A percentile compares a stretch with the other conserved stretches of the same genome.
phyloP scores from a whole-genome alignment of 1,140 invertebrate genomes.

The Anastrepha obliqua region DNA sequence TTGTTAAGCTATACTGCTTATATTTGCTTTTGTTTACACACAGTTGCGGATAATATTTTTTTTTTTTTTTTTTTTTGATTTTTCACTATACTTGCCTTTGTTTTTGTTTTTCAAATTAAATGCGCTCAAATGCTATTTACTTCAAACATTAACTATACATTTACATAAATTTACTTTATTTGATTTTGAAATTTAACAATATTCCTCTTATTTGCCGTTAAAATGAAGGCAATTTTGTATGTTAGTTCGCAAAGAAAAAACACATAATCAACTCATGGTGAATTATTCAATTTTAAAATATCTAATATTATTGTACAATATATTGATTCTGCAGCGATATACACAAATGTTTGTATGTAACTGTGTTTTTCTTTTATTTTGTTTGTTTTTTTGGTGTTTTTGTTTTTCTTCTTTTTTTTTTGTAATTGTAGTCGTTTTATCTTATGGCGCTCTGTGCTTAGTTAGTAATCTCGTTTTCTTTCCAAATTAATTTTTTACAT shows the following conservation, averaged over 20 bases:
- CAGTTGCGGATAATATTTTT: neutral
- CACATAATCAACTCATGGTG: conserved; percentile 14
- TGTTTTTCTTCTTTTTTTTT: neutral
- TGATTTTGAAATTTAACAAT: conserved; percentile 36
- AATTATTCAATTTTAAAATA: neutral
- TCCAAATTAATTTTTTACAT: neutral
- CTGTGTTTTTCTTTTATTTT: too few relatives aligned
- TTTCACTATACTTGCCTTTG: neutral
- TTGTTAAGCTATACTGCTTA: neutral
- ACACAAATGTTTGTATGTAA: neutral
- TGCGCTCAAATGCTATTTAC: conserved; percentile 34
- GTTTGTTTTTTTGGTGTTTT: too few relatives aligned
- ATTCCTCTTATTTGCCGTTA: conserved; percentile 14
- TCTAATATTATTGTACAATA: neutral
- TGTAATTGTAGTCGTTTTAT: neutral
- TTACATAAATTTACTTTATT: conserved; percentile 31
- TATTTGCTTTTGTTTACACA: neutral
- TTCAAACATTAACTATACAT: conserved; percentile 44
- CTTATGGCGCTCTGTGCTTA: neutral
- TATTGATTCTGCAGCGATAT: neutral
- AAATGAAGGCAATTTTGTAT: conserved; percentile 4
- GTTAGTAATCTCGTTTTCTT: neutral
- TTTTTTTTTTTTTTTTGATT: conserved; percentile 19
- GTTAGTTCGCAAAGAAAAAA: conserved; percentile 18
- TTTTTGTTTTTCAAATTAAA: conserved; percentile 41